Conservation (phyloP, 2,888 invertebrate genomes). For the Crioceris asparagi region DNA sequence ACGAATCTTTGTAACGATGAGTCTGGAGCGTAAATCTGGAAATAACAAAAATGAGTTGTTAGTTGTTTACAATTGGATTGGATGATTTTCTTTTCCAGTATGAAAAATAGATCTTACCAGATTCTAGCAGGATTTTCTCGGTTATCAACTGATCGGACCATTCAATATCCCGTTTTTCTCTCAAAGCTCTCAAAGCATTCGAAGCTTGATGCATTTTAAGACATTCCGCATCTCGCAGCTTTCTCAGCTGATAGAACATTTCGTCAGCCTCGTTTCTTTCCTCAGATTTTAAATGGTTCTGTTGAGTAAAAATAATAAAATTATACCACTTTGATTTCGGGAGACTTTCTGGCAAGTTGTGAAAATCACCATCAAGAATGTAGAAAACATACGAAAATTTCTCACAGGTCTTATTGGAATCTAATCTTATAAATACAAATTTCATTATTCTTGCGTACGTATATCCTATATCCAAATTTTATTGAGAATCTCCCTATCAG, state of each 20-base stretch:
- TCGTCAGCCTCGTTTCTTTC: conserved; percentile 6
- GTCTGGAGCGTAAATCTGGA: conserved; percentile 16
- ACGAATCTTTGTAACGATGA: conserved; percentile 18
- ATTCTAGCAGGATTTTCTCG: conserved; percentile 28
- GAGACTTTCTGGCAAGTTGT: no score
- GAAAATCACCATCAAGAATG: no score
- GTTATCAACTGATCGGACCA: conserved; percentile 25
- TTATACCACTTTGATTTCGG: no score
- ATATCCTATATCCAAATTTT: no score
- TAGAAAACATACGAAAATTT: no score
- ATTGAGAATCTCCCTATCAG: no score
- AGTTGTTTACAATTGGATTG: not conserved
- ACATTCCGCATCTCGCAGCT: conserved; percentile 25
- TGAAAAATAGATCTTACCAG: conserved; percentile 24
- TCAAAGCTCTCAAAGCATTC: conserved; percentile 25
- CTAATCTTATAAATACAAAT: no score
- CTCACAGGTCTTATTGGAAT: no score
- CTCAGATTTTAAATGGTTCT: conserved; percentile 1
- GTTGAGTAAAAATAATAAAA: no score
- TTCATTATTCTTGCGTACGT: no score
- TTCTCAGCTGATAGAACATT: conserved; percentile 16
- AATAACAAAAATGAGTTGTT: conserved; percentile 2
- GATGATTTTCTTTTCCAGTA: not conserved
- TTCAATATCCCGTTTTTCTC: conserved; percentile 14
- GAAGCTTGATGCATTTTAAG: conserved; percentile 28